Evolutionary conservation across 2,888 invertebrate species (phyloP).

Genomic region (Cosmia pyralina): DNA sequence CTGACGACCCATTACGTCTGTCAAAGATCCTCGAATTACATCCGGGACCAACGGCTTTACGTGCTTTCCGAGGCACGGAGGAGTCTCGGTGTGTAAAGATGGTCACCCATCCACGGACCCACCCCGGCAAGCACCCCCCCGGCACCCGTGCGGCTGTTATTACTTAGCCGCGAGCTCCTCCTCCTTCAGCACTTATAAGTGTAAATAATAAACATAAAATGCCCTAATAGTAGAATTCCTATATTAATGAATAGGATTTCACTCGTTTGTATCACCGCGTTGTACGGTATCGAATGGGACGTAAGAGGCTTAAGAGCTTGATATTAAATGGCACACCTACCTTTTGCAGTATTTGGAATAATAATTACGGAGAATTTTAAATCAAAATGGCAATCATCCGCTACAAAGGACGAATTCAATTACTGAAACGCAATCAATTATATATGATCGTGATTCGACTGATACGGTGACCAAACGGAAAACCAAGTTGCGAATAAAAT

Average conservation of each 20-base stretch:
- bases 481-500: background rate
- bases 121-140: no score
- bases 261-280: background rate
- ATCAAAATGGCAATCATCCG: conserved; percentile 3
- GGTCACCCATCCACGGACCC: no score
- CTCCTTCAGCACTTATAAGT: no score
- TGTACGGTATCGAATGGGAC: background rate
- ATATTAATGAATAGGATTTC: background rate
- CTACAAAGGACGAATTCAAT: background rate
- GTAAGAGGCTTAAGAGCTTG: background rate
- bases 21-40: no score
- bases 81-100: no score
- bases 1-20: no score
- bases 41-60: no score
- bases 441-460: background rate
- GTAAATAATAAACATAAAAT: background rate
- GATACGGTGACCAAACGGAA: background rate
- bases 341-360: background rate
- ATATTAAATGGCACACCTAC: background rate
- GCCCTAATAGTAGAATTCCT: background rate
- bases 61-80: no score
- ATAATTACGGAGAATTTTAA: background rate
- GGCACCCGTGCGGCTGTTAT: no score
- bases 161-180: no score
- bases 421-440: conserved; percentile 23